Evolutionary conservation across 2,113 vertebrate genomes (phyloP), one percentile per base, ranked within the genome.

Genomic region (Chunga burmeisteri): DNA sequence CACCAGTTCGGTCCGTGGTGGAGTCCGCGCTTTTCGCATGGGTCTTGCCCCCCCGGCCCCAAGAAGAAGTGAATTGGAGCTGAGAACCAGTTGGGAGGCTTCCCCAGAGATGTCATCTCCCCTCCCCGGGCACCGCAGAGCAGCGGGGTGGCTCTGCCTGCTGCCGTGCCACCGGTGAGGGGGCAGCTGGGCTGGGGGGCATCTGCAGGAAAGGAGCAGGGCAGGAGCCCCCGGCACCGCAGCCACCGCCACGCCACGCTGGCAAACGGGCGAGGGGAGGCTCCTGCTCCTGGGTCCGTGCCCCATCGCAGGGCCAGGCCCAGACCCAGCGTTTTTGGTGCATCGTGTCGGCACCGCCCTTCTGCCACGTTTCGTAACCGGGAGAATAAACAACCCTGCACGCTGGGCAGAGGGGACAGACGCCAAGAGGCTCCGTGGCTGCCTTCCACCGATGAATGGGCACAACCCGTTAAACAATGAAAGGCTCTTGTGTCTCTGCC

Each of bases 301-400:
- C 7, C 70, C 26, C 10, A 16, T 3, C 0, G 3, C 6, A 5
- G 58, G 44, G 47, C 32, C 47, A 44, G 75, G 40, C 55, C 56
- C 0, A 3, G 71, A 47, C 19, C 34, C 0, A 0, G 26, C 0
- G 2, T 19, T 86, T 86, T 66, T 0, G 1, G 66, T 9, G 47
- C 77, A 4, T 4, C 1, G 7, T 11, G 52, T 32, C 2, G 2
- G 47, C 11, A 2, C 2, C 6, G 71, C 53, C 80, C 59, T 66
- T 71, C 44, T 26, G 88, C 86, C 0, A 0, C 0, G 13, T 92
- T 94, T 94, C 62, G 17, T 91, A 96, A 94, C 30, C 6, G 7
- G 66, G 65, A 74, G 65, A 86, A 84, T 34, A 88, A 93, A 90
- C 68, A 93, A 44, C 52, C 22, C 93, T 7, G 66, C 58, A 29